Evolutionary conservation across 2,113 vertebrate species (phyloP).

Genomic region (Sylvietta virens): DNA sequence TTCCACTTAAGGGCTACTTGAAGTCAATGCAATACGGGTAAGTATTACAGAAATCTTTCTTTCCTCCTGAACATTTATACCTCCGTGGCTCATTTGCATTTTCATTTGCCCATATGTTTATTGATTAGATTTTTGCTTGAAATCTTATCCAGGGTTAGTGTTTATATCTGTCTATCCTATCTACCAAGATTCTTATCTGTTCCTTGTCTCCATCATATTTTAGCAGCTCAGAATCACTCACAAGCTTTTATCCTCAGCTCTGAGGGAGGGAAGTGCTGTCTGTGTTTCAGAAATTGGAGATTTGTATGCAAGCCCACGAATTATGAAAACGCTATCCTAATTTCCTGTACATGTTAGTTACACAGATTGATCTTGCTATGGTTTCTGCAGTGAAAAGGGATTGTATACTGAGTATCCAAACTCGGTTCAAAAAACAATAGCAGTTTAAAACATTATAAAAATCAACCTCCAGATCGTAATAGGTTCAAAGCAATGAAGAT

Average conservation of each 20-base stretch:
- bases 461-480: neutral
- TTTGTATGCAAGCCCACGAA: constrained; percentile 1
- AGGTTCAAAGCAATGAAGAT: neutral
- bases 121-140: constrained; percentile 42
- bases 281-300: constrained; percentile 6
- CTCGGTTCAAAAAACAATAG: neutral
- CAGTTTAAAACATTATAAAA: neutral
- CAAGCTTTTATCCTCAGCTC: neutral
- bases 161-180: neutral
- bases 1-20: constrained; percentile 78
- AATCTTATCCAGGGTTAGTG: neutral
- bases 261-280: neutral
- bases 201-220: constrained; percentile 2
- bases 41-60: constrained; percentile 65
- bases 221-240: neutral
- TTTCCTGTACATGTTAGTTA: constrained; percentile 25
- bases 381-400: neutral
- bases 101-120: constrained; percentile 32
- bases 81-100: constrained; percentile 39
- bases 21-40: constrained; percentile 67
- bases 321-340: constrained; percentile 28
- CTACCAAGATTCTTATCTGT: neutral
- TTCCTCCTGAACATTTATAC: constrained; percentile 16
- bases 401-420: neutral
- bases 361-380: neutral